Percentiles rank a stretch among this genome's conserved stretches.
phyloP scores from a whole-genome alignment of 2,113 vertebrate species.

The Campylomormyrus tamandua region DNA sequence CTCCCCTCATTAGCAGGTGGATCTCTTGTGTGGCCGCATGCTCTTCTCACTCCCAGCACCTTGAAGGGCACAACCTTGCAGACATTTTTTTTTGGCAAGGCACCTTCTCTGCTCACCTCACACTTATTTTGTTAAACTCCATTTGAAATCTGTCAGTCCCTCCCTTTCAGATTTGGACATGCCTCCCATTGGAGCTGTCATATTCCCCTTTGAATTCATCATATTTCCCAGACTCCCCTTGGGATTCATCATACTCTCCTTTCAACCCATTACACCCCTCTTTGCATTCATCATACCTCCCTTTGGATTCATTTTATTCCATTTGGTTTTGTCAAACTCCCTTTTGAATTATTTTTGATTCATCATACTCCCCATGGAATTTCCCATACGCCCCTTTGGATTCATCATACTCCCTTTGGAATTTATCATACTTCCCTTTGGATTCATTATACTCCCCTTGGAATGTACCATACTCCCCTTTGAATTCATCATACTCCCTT shows the following conservation, averaged over 20 bases:
- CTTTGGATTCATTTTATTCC: neutral
- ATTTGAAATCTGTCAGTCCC: neutral
- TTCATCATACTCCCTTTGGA: too few species aligned
- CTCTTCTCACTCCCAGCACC: neutral
- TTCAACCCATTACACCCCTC: neutral
- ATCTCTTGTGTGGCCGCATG: neutral
- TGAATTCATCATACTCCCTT: neutral
- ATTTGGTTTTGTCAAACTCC: neutral
- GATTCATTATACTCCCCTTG: too few species aligned
- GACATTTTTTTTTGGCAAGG: neutral
- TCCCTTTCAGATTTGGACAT: neutral
- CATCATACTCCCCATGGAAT: neutral
- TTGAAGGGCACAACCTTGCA: neutral
- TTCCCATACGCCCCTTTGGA: neutral
- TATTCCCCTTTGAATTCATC: neutral
- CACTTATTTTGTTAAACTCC: neutral
- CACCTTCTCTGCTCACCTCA: neutral
- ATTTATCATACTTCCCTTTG: neutral
- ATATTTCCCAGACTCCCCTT: neutral
- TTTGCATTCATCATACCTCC: neutral
- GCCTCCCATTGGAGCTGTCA: neutral
- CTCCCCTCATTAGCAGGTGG: neutral
- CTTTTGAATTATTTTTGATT: neutral
- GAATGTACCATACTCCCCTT: neutral
- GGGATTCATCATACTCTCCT: neutral